Evolutionary conservation across 2,113 vertebrate genomes (phyloP).

Genomic region (Aegotheles bennettii): DNA sequence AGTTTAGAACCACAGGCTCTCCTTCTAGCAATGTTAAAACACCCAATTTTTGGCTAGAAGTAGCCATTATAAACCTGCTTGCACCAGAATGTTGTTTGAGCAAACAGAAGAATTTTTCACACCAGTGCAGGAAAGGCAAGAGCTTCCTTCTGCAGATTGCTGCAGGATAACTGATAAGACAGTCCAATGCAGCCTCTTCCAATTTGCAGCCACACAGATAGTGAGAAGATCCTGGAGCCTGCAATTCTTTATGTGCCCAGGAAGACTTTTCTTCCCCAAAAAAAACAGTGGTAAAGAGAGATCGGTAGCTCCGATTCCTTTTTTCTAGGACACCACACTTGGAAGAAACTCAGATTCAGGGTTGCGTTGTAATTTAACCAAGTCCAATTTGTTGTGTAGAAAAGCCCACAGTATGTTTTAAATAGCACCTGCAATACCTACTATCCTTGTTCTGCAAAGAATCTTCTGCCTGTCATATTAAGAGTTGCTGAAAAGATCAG

Average conservation of each 20-base stretch:
- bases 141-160: background rate
- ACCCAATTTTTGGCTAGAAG: background rate
- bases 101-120: background rate
- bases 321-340: background rate
- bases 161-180: background rate
- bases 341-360: background rate
- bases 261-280: background rate
- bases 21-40: background rate
- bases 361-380: background rate
- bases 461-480: background rate
- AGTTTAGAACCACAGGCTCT: background rate
- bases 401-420: background rate
- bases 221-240: background rate
- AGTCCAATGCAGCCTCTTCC: background rate
- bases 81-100: background rate
- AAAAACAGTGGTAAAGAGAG: background rate
- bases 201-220: background rate
- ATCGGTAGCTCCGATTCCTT: background rate
- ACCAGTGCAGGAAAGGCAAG: background rate
- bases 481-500: background rate
- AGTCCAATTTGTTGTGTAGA: background rate
- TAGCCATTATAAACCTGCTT: background rate
- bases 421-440: background rate
- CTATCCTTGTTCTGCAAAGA: background rate
- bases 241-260: background rate